These are phyloP conservation scores for Anisognathus igniventris DNA, from an alignment of 2,797 vertebrate species.

Conservation along the genomic window DNA sequence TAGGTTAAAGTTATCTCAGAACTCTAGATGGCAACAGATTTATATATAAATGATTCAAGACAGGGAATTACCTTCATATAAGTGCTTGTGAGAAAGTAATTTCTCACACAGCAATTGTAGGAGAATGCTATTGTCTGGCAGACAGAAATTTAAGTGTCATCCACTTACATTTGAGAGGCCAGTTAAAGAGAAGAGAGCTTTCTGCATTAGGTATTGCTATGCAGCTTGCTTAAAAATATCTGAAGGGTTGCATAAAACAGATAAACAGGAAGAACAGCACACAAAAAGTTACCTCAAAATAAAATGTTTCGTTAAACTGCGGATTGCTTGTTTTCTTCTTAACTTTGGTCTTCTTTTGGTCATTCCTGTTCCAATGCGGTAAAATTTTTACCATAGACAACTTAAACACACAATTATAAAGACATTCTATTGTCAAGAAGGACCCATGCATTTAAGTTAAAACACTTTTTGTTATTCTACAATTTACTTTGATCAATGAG, in stretches of 20 bases:
- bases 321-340: constrained; percentile 99
- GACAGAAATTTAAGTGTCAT: neutral
- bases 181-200: neutral
- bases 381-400: constrained; percentile 77
- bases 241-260: neutral
- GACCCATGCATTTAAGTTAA: neutral
- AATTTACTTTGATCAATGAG: neutral
- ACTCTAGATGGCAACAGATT: neutral
- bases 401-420: constrained; percentile 74
- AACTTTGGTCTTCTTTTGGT: constrained; percentile 98
- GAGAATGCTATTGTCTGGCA: neutral
- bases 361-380: constrained; percentile 85
- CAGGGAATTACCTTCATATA: neutral
- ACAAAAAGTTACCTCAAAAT: constrained; percentile 88
- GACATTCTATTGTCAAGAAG: constrained; percentile 63
- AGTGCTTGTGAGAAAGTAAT: neutral
- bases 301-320: constrained; percentile 95
- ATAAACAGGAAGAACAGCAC: neutral
- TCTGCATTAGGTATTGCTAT: neutral
- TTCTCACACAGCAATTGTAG: neutral
- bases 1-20: neutral
- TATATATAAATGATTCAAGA: neutral
- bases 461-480: neutral
- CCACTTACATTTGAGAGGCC: neutral
- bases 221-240: neutral